These are phyloP conservation scores for Pachypeltis micranthus DNA, from an alignment of 1,140 invertebrate species.

Conservation along the genomic window DNA sequence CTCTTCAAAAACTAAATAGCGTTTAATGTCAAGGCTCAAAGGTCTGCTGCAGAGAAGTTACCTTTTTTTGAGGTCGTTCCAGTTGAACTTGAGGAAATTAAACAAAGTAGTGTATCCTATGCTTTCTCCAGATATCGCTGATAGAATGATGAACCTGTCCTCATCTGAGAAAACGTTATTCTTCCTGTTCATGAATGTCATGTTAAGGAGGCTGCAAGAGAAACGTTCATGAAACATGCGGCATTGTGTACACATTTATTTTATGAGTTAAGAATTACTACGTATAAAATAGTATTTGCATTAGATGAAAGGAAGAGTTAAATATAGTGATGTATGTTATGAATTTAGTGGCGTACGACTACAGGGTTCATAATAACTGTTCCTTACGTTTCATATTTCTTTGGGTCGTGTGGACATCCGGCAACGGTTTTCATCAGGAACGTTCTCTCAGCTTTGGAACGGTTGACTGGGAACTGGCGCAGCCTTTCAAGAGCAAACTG, in stretches of 20 bases:
- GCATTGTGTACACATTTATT: no score
- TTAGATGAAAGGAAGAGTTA: no score
- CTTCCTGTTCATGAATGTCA: constrained; percentile 46
- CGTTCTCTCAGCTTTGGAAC: constrained; percentile 56
- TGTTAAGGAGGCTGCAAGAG: constrained; percentile 43
- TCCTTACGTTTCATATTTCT: constrained; percentile 46
- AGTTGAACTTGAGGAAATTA: constrained; percentile 51
- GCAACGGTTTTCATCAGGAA: constrained; percentile 61
- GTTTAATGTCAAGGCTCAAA: no score
- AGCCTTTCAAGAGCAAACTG: constrained; percentile 60
- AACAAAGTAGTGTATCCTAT: constrained; percentile 56
- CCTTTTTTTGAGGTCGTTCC: constrained; percentile 49
- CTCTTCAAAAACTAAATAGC: no score
- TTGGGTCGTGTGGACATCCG: constrained; percentile 53
- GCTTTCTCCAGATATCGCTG: constrained; percentile 50
- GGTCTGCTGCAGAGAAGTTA: constrained; percentile 36
- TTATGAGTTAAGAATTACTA: no score
- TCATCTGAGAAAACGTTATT: constrained; percentile 58
- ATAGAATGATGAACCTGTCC: constrained; percentile 57
- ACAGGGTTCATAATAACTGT: no score
- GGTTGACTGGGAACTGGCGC: constrained; percentile 51
- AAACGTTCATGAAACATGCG: no score
- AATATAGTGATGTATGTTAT: no score
- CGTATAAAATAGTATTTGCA: no score
- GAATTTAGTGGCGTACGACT: no score